Evolutionary conservation across 2,888 invertebrate genomes (phyloP), one percentile per base, ranked within the genome.

Genomic region (Macrophya annulata): DNA sequence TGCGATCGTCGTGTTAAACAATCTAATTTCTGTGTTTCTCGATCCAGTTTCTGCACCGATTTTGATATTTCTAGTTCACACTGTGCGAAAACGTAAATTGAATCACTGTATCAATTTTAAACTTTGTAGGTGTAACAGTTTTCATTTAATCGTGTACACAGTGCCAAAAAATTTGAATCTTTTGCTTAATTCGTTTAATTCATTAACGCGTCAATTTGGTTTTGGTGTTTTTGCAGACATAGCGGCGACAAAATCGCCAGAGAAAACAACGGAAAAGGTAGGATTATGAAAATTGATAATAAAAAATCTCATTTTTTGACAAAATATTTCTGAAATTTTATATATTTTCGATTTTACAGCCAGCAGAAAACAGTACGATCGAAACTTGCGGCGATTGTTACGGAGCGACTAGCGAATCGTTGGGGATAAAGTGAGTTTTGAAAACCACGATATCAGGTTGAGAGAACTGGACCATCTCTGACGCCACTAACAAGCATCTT

Each of bases 361-460:
- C 94, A 93, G 90, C 92, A 43, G 94, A 94, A 89, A 93, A 93
- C 88, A 94, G 94, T 86, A 93, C 93, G 84, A 94, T 94, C 90
- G 92, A 95, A 89, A 94, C 95, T 91, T 99, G 99, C 95, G 99
- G 98, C 79, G 99, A 98, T 93, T 99, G 99, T 94, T 99, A 99
- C 94, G 99, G 99, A 85, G 99, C 99, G 65, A 96, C 95, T 90
- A 93, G 93, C 71, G 92, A 92, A 43, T 92, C 86, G 12, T 31
- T 76, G n/a, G 65, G 88, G 87, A 85, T 93, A 86, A 92, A 91
- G 93, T 93, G 90, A 90, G 90, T 90, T 71, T n/a, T 45, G 12
- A 45, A 1, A 21, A 21, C 21, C 3, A 0, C 4, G 45, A 8
- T 15, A 9, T 1, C 6, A 21, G 15, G n/a, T 17, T 9, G 31